phyloP scores from a whole-genome alignment of 2,888 invertebrate genomes.

The Dione juno region DNA sequence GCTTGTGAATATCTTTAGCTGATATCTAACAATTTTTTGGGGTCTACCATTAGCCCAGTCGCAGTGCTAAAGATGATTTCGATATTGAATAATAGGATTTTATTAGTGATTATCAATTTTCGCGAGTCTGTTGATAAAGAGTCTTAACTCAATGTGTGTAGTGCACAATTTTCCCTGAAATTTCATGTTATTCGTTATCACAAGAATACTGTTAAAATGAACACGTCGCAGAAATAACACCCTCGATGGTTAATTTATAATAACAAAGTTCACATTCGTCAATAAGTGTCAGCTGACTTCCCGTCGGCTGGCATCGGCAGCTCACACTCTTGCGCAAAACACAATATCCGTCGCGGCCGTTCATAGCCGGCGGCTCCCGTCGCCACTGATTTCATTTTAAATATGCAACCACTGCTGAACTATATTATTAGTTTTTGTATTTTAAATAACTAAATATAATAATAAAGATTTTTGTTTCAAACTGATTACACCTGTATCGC shows the following conservation, averaged over 20 bases:
- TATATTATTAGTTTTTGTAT: neutral
- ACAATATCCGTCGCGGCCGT: constrained; percentile 38
- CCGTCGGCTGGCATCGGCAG: constrained; percentile 55
- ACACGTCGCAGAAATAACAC: constrained; percentile 60
- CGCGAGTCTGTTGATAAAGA: constrained; percentile 76
- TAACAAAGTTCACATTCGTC: constrained; percentile 45
- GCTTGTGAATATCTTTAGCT: constrained; percentile 66
- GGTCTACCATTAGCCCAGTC: neutral
- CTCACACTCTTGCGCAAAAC: constrained; percentile 42
- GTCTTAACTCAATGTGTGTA: constrained; percentile 67
- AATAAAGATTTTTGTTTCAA: constrained; percentile 2
- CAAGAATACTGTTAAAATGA: constrained; percentile 52
- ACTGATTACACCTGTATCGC: constrained; percentile 41
- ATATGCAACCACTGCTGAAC: neutral
- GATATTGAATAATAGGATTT: constrained; percentile 52
- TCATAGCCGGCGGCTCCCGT: constrained; percentile 43
- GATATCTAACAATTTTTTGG: constrained; percentile 24
- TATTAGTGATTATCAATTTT: constrained; percentile 50
- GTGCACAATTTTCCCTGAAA: constrained; percentile 51
- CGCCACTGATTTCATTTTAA: constrained; percentile 31
- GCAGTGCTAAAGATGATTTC: constrained; percentile 16
- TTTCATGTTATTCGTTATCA: constrained; percentile 59
- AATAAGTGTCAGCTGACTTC: constrained; percentile 66
- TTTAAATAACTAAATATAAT: neutral
- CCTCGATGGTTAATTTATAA: constrained; percentile 33